Evolutionary conservation across 2,797 vertebrate genomes (phyloP).

Genomic region (Lemur catta): DNA sequence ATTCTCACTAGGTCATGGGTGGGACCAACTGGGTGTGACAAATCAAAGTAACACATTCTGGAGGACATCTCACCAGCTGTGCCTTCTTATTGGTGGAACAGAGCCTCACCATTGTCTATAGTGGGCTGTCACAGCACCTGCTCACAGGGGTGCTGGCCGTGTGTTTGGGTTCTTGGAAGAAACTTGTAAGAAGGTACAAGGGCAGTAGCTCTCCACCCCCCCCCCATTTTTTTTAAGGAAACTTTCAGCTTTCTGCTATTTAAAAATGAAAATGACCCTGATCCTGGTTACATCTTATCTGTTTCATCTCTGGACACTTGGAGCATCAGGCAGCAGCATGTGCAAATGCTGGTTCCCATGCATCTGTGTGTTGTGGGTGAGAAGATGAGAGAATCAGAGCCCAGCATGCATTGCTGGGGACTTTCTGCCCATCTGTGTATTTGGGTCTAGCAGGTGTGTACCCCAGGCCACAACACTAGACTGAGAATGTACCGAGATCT

Average conservation of each 20-base stretch:
- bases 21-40: not conserved
- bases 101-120: not conserved
- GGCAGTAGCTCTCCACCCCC: not conserved
- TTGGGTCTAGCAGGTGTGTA: not conserved
- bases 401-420: not conserved
- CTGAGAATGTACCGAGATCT: not conserved
- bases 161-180: not conserved
- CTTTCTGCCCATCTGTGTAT: not conserved
- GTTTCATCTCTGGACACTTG: not conserved
- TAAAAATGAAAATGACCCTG: not conserved
- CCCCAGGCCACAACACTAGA: not conserved
- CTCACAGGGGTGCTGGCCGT: not conserved
- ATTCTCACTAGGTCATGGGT: not conserved
- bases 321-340: too few species aligned
- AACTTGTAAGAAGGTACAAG: not conserved
- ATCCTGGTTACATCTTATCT: not conserved
- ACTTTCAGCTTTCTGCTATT: not conserved
- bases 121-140: too few species aligned
- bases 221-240: not conserved
- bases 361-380: too few species aligned
- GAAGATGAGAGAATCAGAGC: not conserved
- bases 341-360: not conserved
- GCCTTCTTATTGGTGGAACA: not conserved
- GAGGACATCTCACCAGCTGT: not conserved
- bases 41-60: not conserved